phyloP scores from a whole-genome alignment of 2,113 vertebrate species.

The Petrocephalus zakoni region DNA sequence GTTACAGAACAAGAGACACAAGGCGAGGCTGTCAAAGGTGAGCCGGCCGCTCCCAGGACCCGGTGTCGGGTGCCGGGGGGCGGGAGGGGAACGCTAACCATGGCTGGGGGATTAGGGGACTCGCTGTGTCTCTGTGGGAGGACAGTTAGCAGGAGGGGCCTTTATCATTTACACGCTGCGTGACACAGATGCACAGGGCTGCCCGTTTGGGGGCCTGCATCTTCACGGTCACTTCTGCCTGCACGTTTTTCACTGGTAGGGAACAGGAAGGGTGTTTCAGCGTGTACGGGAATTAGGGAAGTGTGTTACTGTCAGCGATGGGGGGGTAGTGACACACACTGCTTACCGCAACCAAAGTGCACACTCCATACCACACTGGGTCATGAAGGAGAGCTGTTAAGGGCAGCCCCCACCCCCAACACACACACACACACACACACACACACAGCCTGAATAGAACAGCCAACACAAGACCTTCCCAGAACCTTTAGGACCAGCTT shows the following conservation, averaged over 20 bases:
- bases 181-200: background rate
- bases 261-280: background rate
- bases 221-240: background rate
- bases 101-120: too few species aligned
- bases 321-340: background rate
- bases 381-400: background rate
- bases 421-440: too few species aligned
- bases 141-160: background rate
- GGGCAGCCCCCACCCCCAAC: background rate
- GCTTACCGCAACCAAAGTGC: background rate
- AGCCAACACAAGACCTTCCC: background rate
- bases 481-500: background rate
- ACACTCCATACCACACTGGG: background rate
- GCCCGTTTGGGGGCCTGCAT: too few species aligned
- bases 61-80: background rate
- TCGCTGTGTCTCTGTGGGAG: too few species aligned
- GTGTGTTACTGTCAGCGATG: background rate
- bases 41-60: background rate
- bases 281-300: background rate
- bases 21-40: background rate
- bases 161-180: background rate
- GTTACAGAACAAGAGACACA: background rate
- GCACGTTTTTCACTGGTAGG: background rate
- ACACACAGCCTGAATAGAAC: too few species aligned
- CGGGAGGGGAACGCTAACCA: background rate